phyloP scores from a whole-genome alignment of 2,797 vertebrate species.

The Neosalanx taihuensis region DNA sequence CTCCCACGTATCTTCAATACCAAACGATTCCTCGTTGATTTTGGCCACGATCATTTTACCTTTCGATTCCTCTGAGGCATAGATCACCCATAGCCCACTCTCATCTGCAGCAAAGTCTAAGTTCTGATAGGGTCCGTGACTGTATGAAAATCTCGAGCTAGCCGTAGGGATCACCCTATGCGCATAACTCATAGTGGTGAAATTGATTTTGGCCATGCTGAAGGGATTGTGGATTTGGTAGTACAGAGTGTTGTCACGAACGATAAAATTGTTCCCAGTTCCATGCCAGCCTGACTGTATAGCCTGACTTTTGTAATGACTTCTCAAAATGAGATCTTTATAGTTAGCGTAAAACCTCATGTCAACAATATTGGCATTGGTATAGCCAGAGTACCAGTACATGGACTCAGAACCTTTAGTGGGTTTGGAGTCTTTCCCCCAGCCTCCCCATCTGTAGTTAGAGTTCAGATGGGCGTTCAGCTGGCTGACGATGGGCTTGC shows the following conservation, averaged over 20 bases:
- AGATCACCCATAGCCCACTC: slow-evolving; percentile 73
- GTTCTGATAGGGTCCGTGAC: slow-evolving; percentile 57
- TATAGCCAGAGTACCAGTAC: slow-evolving; percentile 64
- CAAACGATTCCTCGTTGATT: slow-evolving; percentile 62
- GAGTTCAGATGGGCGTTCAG: slow-evolving; percentile 58
- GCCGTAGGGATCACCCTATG: slow-evolving; percentile 60
- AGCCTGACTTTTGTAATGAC: slow-evolving; percentile 38
- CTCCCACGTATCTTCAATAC: slow-evolving; percentile 55
- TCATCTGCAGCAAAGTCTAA: slow-evolving; percentile 79
- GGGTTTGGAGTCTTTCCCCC: slow-evolving; percentile 73
- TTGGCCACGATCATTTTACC: slow-evolving; percentile 68
- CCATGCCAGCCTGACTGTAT: slow-evolving; percentile 52
- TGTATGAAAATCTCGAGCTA: slow-evolving; percentile 70
- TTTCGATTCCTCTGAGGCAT: slow-evolving; percentile 59
- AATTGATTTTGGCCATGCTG: slow-evolving; percentile 65
- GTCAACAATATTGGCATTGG: slow-evolving; percentile 30
- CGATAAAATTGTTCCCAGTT: slow-evolving; percentile 65
- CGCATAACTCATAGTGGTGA: slow-evolving; percentile 51
- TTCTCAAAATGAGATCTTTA: slow-evolving; percentile 64
- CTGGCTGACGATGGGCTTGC: slow-evolving; percentile 67
- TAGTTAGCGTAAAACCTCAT: slow-evolving; percentile 63
- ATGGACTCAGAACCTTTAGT: slow-evolving; percentile 59
- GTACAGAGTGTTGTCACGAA: slow-evolving; percentile 70
- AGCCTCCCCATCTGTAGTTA: slow-evolving; percentile 59
- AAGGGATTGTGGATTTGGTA: slow-evolving; percentile 62